These are phyloP conservation scores for Ectropis grisescens DNA, from an alignment of 1,140 invertebrate genomes.

Conservation along the genomic window DNA sequence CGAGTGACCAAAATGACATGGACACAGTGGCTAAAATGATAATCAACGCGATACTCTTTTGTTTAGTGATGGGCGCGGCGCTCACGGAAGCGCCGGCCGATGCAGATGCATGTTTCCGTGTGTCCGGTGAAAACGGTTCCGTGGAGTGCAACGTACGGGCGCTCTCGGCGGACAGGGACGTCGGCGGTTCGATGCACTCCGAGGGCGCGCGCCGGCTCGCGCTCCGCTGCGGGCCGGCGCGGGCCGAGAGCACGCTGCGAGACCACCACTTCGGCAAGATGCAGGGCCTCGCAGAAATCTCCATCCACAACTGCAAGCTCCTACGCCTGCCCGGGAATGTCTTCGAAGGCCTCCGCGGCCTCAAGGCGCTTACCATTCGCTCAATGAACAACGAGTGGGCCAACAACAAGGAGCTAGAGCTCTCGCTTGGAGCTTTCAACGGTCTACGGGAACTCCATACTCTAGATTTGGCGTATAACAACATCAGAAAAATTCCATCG, in stretches of 20 bases:
- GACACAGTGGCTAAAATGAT: slow-evolving; percentile 63
- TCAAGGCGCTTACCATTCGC: slow-evolving; percentile 78
- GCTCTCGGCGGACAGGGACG: slow-evolving; percentile 57
- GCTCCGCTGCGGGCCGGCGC: slow-evolving; percentile 76
- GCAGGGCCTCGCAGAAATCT: slow-evolving; percentile 77
- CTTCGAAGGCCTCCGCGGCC: slow-evolving; percentile 78
- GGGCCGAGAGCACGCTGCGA: slow-evolving; percentile 77
- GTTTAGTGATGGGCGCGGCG: slow-evolving; percentile 64
- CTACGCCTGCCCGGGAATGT: slow-evolving; percentile 77
- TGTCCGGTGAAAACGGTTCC: slow-evolving; percentile 70
- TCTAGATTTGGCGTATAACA: slow-evolving; percentile 81
- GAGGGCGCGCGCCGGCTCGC: slow-evolving; percentile 73
- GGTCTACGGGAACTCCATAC: slow-evolving; percentile 77
- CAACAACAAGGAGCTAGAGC: slow-evolving; percentile 73
- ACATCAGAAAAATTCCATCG: slow-evolving; percentile 78
- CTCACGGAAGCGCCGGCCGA: slow-evolving; percentile 54
- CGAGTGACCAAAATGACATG: slow-evolving; percentile 60
- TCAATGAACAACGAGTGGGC: slow-evolving; percentile 80
- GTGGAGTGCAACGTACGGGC: slow-evolving; percentile 71
- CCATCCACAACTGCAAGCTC: slow-evolving; percentile 80
- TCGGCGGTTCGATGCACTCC: slow-evolving; percentile 72
- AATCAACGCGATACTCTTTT: slow-evolving; percentile 61
- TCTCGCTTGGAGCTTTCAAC: slow-evolving; percentile 73
- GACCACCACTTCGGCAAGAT: slow-evolving; percentile 77
- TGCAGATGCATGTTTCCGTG: slow-evolving; percentile 70